Evolutionary conservation across 1,140 invertebrate genomes (phyloP).

Genomic region (Hesperophylax magnus): DNA sequence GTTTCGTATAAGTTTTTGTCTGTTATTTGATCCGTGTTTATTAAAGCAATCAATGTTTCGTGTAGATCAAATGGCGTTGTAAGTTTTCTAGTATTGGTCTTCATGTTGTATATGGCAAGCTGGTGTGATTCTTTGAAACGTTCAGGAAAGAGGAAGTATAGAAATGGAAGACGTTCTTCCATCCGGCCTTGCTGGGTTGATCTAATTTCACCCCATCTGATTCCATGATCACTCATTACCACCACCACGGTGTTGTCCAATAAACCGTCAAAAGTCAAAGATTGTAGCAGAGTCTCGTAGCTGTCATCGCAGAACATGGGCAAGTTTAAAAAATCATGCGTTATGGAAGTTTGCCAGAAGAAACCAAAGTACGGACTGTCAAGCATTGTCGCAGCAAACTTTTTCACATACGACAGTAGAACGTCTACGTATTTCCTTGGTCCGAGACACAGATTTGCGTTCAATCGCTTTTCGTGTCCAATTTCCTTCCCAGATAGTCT

Average conservation of each 20-base stretch:
- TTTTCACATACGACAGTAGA: slow-evolving; percentile 74
- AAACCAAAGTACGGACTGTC: slow-evolving; percentile 77
- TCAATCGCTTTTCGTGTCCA: slow-evolving; percentile 72
- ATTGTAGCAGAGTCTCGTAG: slow-evolving; percentile 72
- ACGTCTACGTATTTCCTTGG: slow-evolving; percentile 72
- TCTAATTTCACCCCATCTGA: slow-evolving; percentile 83
- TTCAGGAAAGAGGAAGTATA: slow-evolving; percentile 84
- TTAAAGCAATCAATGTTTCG: slow-evolving; percentile 71
- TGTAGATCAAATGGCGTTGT: slow-evolving; percentile 91
- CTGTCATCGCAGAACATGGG: slow-evolving; percentile 77
- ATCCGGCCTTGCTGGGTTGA: slow-evolving; percentile 87
- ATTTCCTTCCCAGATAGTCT: slow-evolving; percentile 74
- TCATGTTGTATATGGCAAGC: slow-evolving; percentile 76
- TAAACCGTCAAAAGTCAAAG: slow-evolving; percentile 72
- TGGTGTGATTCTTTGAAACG: slow-evolving; percentile 78
- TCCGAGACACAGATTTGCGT: slow-evolving; percentile 75
- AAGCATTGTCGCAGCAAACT: slow-evolving; percentile 72
- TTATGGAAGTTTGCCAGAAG: slow-evolving; percentile 84
- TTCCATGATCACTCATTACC: slow-evolving; percentile 93
- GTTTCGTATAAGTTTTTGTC: slow-evolving; percentile 63
- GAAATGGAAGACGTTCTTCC: slow-evolving; percentile 91
- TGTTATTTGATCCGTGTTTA: slow-evolving; percentile 61
- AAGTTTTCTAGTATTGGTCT: slow-evolving; percentile 80
- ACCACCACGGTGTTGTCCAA: slow-evolving; percentile 81
- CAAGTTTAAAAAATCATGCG: slow-evolving; percentile 83